Evolutionary conservation across 2,797 vertebrate species (phyloP).

Genomic region (Sparidentex hasta): DNA sequence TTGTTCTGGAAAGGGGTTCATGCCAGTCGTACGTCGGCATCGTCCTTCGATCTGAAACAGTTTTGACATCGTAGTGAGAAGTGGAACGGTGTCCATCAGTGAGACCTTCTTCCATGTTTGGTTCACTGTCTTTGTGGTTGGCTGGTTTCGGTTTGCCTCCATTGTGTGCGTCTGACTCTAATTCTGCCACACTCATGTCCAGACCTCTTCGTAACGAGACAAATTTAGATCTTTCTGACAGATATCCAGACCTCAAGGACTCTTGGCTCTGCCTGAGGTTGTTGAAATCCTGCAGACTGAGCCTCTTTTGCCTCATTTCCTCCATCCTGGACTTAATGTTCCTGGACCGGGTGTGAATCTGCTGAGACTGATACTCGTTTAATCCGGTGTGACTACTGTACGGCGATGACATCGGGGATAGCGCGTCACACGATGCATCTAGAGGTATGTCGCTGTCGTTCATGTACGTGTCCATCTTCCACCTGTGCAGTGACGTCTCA

Average conservation of each 20-base stretch:
- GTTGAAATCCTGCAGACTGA: conserved; percentile 89
- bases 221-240: conserved; percentile 77
- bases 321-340: conserved; percentile 78
- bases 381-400: conserved; percentile 65
- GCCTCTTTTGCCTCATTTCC: conserved; percentile 87
- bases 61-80: conserved; percentile 74
- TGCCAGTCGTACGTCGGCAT: conserved; percentile 39
- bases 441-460: conserved; percentile 77
- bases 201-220: conserved; percentile 74
- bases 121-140: conserved; percentile 24
- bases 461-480: conserved; percentile 92
- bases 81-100: conserved; percentile 54
- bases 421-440: conserved; percentile 55
- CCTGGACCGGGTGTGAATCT: conserved; percentile 51
- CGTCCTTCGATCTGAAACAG: conserved; percentile 49
- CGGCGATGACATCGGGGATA: conserved; percentile 72
- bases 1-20: conserved; percentile 77
- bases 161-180: conserved; percentile 35
- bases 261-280: conserved; percentile 83
- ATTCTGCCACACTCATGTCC: conserved; percentile 62
- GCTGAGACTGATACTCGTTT: conserved; percentile 68
- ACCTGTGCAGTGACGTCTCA: conserved; percentile 90
- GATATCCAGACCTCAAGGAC: conserved; percentile 82
- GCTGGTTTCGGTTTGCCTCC: conserved; percentile 5
- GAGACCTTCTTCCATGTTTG: conserved; percentile 25